Conservation (phyloP, 2,888 invertebrate genomes). For the Papilio demoleus region DNA sequence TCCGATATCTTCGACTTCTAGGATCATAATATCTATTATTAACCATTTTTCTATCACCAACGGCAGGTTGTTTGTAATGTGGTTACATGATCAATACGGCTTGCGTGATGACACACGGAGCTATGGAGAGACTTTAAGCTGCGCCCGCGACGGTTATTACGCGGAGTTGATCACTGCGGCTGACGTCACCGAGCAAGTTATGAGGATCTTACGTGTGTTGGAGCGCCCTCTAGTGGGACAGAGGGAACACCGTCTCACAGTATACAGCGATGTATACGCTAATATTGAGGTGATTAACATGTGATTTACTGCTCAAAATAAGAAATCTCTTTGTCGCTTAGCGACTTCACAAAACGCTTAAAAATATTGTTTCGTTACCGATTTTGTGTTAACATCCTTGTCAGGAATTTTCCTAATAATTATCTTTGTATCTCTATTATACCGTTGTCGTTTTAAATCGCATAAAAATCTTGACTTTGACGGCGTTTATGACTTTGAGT, state of each 20-base stretch:
- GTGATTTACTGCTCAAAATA: neutral
- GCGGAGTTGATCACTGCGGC: slow-evolving; percentile 67
- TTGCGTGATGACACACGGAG: slow-evolving; percentile 66
- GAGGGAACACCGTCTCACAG: slow-evolving; percentile 58
- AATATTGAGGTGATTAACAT: slow-evolving; percentile 65
- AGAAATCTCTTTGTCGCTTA: neutral
- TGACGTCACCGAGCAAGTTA: slow-evolving; percentile 75
- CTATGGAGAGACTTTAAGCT: slow-evolving; percentile 62
- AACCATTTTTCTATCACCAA: too few relatives aligned
- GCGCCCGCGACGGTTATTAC: slow-evolving; percentile 71
- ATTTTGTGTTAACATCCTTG: too few relatives aligned
- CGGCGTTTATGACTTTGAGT: too few relatives aligned
- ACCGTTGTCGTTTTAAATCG: too few relatives aligned
- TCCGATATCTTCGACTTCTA: too few relatives aligned
- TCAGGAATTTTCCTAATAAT: too few relatives aligned
- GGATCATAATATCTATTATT: neutral
- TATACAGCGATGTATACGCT: slow-evolving; percentile 75
- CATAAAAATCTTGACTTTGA: too few relatives aligned
- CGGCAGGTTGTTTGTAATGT: slow-evolving; percentile 71
- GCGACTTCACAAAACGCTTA: too few relatives aligned
- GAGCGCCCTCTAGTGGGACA: slow-evolving; percentile 74
- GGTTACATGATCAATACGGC: slow-evolving; percentile 73
- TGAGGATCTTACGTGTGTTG: slow-evolving; percentile 65
- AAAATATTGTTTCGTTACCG: too few relatives aligned
- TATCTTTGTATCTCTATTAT: too few relatives aligned